Percentiles rank a stretch among this genome's conserved stretches.
These are phyloP conservation scores for Hydropsyche betteni DNA, from an alignment of 2,888 invertebrate genomes.

Conservation along the genomic window DNA sequence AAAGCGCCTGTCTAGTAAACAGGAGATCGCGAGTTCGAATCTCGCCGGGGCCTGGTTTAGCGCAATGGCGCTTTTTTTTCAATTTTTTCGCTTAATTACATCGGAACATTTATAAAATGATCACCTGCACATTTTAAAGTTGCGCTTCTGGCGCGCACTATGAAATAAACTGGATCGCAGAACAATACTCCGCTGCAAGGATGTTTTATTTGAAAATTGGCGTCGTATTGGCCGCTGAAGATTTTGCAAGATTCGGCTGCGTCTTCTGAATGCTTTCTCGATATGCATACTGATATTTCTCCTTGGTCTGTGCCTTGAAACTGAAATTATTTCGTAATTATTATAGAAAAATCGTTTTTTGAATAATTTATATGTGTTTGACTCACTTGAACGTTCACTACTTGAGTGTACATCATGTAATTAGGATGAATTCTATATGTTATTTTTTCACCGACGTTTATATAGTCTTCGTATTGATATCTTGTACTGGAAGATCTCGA, in stretches of 20 bases:
- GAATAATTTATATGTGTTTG: no score
- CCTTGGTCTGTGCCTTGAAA: slow-evolving; percentile 67
- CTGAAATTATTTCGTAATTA: slow-evolving; percentile 54
- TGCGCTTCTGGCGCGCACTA: slow-evolving; percentile 63
- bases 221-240: slow-evolving; percentile 59
- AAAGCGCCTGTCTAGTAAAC: slow-evolving; percentile 80
- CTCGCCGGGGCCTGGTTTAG: slow-evolving; percentile 63
- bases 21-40: slow-evolving; percentile 75
- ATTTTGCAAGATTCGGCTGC: slow-evolving; percentile 63
- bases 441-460: slow-evolving; percentile 64
- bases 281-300: slow-evolving; percentile 67
- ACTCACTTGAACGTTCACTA: slow-evolving; percentile 54
- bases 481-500: slow-evolving; percentile 57
- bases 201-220: slow-evolving; percentile 63
- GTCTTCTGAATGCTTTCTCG: slow-evolving; percentile 62
- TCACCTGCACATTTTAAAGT: slow-evolving; percentile 70
- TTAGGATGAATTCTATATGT: slow-evolving; percentile 65
- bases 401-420: slow-evolving; percentile 58
- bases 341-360: background rate
- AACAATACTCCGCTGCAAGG: slow-evolving; percentile 63
- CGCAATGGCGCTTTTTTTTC: background rate
- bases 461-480: slow-evolving; percentile 69
- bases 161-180: slow-evolving; percentile 66
- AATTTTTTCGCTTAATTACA: no score
- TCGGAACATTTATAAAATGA: background rate